phyloP scores from a whole-genome alignment of 2,797 vertebrate species.

The Gymnoscopelus braueri region DNA sequence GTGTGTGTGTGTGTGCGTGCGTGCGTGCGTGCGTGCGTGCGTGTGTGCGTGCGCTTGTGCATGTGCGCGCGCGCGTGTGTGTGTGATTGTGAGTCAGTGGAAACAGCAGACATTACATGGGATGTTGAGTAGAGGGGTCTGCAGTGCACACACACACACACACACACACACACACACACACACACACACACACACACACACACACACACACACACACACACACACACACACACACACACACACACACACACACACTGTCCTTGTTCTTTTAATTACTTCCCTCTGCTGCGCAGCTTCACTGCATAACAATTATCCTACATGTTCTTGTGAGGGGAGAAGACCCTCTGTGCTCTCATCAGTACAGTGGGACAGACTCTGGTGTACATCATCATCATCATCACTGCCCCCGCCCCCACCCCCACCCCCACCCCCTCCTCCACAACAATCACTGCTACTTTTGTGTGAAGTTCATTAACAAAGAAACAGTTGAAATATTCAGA shows the following conservation, averaged over 20 bases:
- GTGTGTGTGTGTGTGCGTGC: slow-evolving; percentile 14
- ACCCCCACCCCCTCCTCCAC: too few species aligned
- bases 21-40: not conserved
- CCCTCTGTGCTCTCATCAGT: slow-evolving; percentile 43
- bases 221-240: too few species aligned
- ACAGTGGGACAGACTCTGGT: slow-evolving; percentile 50
- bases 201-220: too few species aligned
- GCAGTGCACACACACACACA: too few species aligned
- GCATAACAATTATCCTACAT: slow-evolving; percentile 77
- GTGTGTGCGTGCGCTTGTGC: not conserved
- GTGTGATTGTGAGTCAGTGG: slow-evolving; percentile 37
- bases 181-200: too few species aligned
- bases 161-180: too few species aligned
- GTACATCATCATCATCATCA: slow-evolving; percentile 56
- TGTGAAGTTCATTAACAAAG: too few species aligned
- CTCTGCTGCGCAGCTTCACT: slow-evolving; percentile 74
- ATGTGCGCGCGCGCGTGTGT: not conserved
- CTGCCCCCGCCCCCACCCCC: not conserved
- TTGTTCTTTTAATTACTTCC: slow-evolving; percentile 82
- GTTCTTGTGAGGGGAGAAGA: slow-evolving; percentile 65
- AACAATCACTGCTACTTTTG: too few species aligned
- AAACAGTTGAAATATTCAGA: too few species aligned
- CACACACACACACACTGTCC: slow-evolving; percentile 48
- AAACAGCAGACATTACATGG: slow-evolving; percentile 32
- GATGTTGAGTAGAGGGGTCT: slow-evolving; percentile 21